These are phyloP conservation scores for Catharus minimus DNA, from an alignment of 2,113 vertebrate species.

Conservation along the genomic window DNA sequence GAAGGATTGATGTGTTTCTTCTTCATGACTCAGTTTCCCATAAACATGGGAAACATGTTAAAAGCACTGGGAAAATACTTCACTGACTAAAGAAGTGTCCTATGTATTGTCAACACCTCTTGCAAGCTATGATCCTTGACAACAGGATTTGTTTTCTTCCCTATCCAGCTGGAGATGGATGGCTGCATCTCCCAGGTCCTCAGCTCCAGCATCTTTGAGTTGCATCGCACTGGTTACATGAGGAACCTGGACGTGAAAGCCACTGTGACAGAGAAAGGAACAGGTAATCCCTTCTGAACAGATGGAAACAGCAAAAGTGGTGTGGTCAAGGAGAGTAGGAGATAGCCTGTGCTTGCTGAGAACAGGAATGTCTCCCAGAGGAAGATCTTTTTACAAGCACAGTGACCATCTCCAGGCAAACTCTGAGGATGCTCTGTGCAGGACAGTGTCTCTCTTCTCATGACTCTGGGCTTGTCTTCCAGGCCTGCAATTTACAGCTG, in stretches of 20 bases:
- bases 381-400: not conserved
- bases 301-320: not conserved
- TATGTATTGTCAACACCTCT: not conserved
- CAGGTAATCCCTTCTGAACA: slow-evolving; percentile 49
- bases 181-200: slow-evolving; percentile 57
- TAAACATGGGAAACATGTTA: not conserved
- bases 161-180: slow-evolving; percentile 38
- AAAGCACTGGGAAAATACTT: not conserved
- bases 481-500: slow-evolving; percentile 41
- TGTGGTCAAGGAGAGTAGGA: not conserved
- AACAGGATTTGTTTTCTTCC: not conserved
- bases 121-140: not conserved
- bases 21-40: not conserved
- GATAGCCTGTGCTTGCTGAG: not conserved
- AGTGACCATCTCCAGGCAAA: not conserved
- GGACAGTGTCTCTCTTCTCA: not conserved
- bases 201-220: slow-evolving; percentile 44
- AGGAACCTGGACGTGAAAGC: slow-evolving; percentile 37
- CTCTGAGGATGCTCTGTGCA: not conserved
- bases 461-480: not conserved
- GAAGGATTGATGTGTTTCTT: not conserved
- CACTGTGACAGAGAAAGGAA: slow-evolving; percentile 55
- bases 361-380: not conserved
- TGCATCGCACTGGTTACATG: slow-evolving; percentile 56
- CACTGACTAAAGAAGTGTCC: not conserved